phyloP scores from a whole-genome alignment of 2,797 vertebrate species.

The Enteromius thamalakanensis region DNA sequence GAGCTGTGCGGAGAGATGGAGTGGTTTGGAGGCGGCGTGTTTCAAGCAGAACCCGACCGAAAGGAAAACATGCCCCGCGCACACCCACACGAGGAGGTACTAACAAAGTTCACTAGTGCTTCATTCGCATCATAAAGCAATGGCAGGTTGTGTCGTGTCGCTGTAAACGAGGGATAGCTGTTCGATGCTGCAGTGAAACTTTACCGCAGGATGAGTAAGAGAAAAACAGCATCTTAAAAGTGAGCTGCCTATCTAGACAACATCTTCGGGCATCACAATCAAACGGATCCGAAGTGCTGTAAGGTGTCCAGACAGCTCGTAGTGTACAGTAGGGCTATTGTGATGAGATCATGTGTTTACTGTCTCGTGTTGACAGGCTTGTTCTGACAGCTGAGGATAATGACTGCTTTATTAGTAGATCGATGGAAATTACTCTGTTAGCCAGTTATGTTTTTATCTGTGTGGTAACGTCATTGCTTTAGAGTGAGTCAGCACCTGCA shows the following conservation, averaged over 20 bases:
- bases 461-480: not conserved
- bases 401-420: constrained; percentile 26
- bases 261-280: not conserved
- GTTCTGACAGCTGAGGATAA: constrained; percentile 29
- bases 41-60: too few species aligned
- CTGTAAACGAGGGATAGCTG: not conserved
- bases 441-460: not conserved
- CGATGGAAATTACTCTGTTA: not conserved
- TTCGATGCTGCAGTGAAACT: constrained; percentile 1
- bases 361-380: not conserved
- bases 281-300: too few species aligned
- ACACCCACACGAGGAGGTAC: too few species aligned
- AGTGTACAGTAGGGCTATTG: not conserved
- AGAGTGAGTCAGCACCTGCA: not conserved
- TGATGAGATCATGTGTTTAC: constrained; percentile 1
- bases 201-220: not conserved
- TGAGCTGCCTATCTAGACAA: not conserved
- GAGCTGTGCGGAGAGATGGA: too few species aligned
- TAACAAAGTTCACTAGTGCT: not conserved
- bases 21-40: too few species aligned
- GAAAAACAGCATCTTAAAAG: not conserved
- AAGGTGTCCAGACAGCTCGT: too few species aligned
- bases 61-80: too few species aligned
- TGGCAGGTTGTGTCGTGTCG: not conserved
- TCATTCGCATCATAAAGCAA: not conserved